Evolutionary conservation across 1,140 invertebrate species (phyloP), one percentile per base, ranked within the genome.

Genomic region (Rhagoletis zephyria): DNA sequence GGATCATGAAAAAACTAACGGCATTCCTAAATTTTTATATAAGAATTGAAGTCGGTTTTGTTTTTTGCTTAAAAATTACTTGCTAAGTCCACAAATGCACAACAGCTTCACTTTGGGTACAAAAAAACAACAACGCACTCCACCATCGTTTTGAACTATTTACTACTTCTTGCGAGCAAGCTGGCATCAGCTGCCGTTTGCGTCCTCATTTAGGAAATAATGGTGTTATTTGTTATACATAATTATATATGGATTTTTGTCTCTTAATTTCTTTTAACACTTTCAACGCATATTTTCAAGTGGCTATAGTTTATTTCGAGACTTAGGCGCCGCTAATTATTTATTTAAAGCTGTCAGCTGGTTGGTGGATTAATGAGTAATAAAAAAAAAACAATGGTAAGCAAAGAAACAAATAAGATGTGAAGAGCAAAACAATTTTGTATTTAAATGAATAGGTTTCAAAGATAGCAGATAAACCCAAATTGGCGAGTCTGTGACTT

Each of bases 311-410:
- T 59, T 63, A 30, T 30, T 59, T 81, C 42, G 45, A 3, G 74
- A 59, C 90, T 91, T 91, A 91, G 89, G 90, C 90, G 90, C 90
- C 90, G 89, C 90, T 90, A 90, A 91, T 91, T 91, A 91, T 91
- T 91, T 91, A 91, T 91, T 91, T 91, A 89, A 90, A 56, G 42
- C 10, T 4, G 42, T 14, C 14, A 4, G 16, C 30, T 40, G 14
- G 67, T 70, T 74, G 67, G 67, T 48, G 3, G 14, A 40, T 6
- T 12, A 74, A 45, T 74, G 67, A 7, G 42, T 48, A 74, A 48
- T 74, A 74, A 74, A 74, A 67, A 67, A 42, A 16, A 65, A n/a
- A 74, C 3, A 74, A 74, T 5, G 51, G 16, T 14, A 63, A 14
- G 12, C 12, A n/a, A 2, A 63, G 16, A 4, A 63, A 12, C 3